phyloP scores from a whole-genome alignment of 2,113 vertebrate species.

The Cranoglanis bouderius region DNA sequence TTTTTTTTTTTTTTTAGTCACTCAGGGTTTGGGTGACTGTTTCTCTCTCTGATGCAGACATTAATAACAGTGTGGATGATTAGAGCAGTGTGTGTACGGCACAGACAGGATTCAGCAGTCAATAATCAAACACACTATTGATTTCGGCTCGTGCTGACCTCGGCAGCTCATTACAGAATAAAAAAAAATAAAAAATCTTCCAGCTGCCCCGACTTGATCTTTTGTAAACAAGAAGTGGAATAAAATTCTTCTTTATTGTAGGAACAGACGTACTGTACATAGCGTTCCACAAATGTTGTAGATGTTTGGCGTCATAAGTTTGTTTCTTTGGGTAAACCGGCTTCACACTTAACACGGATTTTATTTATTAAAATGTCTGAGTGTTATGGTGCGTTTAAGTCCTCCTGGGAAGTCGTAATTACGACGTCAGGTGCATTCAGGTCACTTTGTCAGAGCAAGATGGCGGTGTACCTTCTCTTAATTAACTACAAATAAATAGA shows the following conservation, averaged over 20 bases:
- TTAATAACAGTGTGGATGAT: background rate
- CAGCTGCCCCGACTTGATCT: background rate
- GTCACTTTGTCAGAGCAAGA: too few species aligned
- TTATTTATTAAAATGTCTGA: too few species aligned
- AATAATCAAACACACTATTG: conserved; percentile 39
- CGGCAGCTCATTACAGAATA: conserved; percentile 19
- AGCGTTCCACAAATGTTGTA: background rate
- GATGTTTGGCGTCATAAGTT: background rate
- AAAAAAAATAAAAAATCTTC: background rate
- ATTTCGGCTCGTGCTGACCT: conserved; percentile 43
- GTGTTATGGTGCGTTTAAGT: too few species aligned
- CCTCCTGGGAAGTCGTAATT: too few species aligned
- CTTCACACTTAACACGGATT: too few species aligned
- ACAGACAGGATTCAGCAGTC: conserved; percentile 16
- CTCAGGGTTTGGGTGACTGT: background rate
- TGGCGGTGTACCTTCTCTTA: too few species aligned
- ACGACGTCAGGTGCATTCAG: too few species aligned
- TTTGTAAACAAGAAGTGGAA: background rate
- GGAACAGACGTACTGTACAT: background rate
- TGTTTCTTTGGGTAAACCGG: background rate
- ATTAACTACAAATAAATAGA: too few species aligned
- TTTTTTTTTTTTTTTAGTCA: too few species aligned
- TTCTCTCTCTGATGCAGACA: background rate
- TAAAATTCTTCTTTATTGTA: background rate
- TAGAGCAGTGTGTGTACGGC: background rate